Conservation (phyloP, 2,797 vertebrate genomes). For the Lepilemur septentrionalis region DNA sequence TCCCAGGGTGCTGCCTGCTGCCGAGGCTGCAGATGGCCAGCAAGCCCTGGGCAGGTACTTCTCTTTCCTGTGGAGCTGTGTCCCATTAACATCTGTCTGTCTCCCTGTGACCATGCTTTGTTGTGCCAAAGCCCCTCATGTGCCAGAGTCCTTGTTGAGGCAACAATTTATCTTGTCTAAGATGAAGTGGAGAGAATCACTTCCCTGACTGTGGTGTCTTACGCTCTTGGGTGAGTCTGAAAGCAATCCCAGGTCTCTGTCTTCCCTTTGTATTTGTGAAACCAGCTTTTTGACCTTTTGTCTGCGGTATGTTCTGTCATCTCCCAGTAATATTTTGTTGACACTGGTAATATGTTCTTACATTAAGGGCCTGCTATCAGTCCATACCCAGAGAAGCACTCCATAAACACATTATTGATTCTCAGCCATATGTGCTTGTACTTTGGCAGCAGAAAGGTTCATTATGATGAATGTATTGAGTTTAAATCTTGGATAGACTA, state of each 20-base stretch:
- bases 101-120: background rate
- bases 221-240: background rate
- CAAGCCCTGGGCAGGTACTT: background rate
- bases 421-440: background rate
- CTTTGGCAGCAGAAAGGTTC: background rate
- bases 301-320: background rate
- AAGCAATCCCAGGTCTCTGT: background rate
- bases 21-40: background rate
- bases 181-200: background rate
- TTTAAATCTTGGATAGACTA: background rate
- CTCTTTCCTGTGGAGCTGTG: background rate
- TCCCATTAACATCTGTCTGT: rapidly evolving
- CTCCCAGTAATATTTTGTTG: background rate
- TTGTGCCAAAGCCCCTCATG: background rate
- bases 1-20: background rate
- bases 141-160: background rate
- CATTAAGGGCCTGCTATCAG: background rate
- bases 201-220: background rate
- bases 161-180: background rate
- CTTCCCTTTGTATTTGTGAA: background rate
- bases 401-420: background rate
- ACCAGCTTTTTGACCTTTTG: background rate
- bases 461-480: background rate
- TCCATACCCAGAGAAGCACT: background rate
- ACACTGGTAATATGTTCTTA: background rate